Evolutionary conservation across 1,140 invertebrate species (phyloP).

Genomic region (Matsumurasca onukii): DNA sequence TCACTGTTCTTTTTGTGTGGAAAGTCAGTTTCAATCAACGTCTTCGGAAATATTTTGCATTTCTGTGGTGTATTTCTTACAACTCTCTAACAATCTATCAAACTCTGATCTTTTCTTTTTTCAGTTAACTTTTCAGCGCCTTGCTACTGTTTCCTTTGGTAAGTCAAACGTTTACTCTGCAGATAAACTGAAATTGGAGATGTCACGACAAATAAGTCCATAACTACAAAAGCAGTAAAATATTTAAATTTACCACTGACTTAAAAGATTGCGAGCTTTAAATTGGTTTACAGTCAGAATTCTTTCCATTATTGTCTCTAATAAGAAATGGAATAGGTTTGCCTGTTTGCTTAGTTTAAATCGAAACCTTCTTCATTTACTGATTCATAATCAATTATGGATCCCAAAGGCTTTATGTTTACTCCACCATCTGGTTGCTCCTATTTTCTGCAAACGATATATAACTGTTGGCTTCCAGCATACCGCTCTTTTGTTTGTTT

Average conservation of each 20-base stretch:
- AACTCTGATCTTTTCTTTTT: not conserved
- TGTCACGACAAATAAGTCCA: slow-evolving; percentile 2
- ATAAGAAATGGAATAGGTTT: too few relatives aligned
- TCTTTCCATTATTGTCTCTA: slow-evolving; percentile 1
- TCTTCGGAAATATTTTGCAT: too few relatives aligned
- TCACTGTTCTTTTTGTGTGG: too few relatives aligned
- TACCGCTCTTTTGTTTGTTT: slow-evolving; percentile 30
- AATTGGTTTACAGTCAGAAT: slow-evolving; percentile 15
- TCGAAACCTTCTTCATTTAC: too few relatives aligned
- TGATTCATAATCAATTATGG: too few relatives aligned
- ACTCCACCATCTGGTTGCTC: slow-evolving; percentile 35
- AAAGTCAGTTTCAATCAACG: too few relatives aligned
- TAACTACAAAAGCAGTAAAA: not conserved
- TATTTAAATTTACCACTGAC: too few relatives aligned
- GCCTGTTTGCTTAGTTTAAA: too few relatives aligned
- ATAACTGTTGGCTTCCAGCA: slow-evolving; percentile 21
- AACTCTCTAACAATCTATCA: too few relatives aligned
- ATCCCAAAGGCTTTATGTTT: slow-evolving; percentile 35
- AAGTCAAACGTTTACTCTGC: slow-evolving; percentile 1
- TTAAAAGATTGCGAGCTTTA: too few relatives aligned
- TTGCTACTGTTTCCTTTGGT: not conserved
- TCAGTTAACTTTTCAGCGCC: not conserved
- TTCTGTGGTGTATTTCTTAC: too few relatives aligned
- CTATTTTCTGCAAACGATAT: slow-evolving; percentile 34
- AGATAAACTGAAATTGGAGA: too few relatives aligned